Percentiles rank a stretch among this genome's conserved stretches.
phyloP scores from a whole-genome alignment of 2,888 invertebrate genomes.

The Seira sanloemensis region DNA sequence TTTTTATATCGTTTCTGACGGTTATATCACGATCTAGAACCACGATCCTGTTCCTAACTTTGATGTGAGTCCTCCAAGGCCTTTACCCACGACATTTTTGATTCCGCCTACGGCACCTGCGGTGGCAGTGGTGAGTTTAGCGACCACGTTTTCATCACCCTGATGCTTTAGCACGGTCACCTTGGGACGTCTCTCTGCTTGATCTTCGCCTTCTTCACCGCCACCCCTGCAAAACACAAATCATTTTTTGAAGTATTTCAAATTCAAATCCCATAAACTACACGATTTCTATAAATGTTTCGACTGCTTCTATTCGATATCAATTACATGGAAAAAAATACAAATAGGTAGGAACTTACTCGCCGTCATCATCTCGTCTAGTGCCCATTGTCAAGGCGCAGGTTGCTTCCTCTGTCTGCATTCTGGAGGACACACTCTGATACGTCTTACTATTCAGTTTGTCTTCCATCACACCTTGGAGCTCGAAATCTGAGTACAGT shows the following conservation, averaged over 20 bases:
- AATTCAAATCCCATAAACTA: neutral
- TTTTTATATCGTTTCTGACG: slow-evolving; percentile 33
- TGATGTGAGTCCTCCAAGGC: slow-evolving; percentile 91
- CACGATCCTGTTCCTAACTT: slow-evolving; percentile 84
- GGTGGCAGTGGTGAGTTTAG: slow-evolving; percentile 86
- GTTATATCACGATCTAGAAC: slow-evolving; percentile 72
- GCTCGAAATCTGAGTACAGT: slow-evolving; percentile 98
- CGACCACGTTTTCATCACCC: slow-evolving; percentile 84
- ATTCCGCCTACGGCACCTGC: slow-evolving; percentile 91
- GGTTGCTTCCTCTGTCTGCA: slow-evolving; percentile 98
- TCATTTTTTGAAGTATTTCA: no score
- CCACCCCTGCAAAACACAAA: slow-evolving; percentile 68
- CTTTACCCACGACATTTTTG: slow-evolving; percentile 92
- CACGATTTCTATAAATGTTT: neutral
- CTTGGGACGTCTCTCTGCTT: slow-evolving; percentile 80
- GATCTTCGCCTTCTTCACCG: slow-evolving; percentile 81
- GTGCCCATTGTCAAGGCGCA: slow-evolving; percentile 83
- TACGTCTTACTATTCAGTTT: slow-evolving; percentile 96
- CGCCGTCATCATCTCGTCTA: slow-evolving; percentile 70
- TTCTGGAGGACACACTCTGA: slow-evolving; percentile 92
- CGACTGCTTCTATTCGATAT: no score
- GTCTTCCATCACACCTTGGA: slow-evolving; percentile 98
- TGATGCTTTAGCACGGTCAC: slow-evolving; percentile 81
- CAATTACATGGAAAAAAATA: no score
- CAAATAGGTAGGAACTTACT: slow-evolving; percentile 50